Evolutionary conservation across 2,888 invertebrate genomes (phyloP).

Genomic region (Diadegma fenestrale): DNA sequence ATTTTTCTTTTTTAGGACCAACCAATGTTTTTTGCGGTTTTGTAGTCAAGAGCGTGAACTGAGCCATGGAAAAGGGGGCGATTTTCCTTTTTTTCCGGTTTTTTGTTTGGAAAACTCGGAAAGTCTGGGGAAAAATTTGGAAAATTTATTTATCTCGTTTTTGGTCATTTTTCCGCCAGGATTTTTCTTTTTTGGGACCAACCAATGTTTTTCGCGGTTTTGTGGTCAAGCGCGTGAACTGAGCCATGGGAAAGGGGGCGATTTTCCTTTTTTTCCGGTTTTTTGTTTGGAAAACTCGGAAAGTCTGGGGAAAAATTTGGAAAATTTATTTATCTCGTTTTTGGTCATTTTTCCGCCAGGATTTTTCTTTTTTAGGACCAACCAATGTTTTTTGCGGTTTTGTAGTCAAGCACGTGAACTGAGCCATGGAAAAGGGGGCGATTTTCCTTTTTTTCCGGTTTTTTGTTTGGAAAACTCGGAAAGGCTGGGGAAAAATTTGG

Average conservation of each 20-base stretch:
- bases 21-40: too few species aligned
- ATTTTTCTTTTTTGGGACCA: neutral
- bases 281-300: neutral
- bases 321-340: slow-evolving; percentile 18
- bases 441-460: neutral
- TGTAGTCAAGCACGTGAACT: slow-evolving; percentile 34
- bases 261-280: neutral
- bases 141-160: too few species aligned
- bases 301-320: neutral
- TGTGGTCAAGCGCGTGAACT: neutral
- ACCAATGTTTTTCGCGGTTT: neutral
- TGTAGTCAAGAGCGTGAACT: neutral
- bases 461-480: neutral
- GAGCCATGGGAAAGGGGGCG: neutral
- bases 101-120: neutral
- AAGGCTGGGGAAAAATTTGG: neutral
- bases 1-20: too few species aligned
- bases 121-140: too few species aligned
- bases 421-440: slow-evolving; percentile 13
- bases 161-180: neutral
- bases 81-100: neutral
- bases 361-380: neutral
- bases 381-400: too few species aligned
- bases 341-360: slow-evolving; percentile 84
- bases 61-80: neutral